Base-by-base conservation (phyloP, 2,888 invertebrate genomes). In the Pterostichus madidus region DNA sequence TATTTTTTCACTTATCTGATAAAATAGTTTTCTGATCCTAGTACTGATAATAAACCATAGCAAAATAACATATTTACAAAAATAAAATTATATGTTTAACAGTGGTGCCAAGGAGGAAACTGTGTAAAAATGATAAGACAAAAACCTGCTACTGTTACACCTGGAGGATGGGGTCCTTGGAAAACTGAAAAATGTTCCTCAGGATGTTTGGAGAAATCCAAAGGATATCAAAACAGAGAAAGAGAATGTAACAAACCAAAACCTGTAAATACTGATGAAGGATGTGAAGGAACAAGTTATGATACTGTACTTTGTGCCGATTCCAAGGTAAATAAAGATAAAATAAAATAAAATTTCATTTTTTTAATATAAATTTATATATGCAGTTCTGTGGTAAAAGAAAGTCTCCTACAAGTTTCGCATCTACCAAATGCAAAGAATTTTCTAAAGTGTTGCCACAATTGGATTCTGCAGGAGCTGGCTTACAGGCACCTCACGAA, bases 401-500 rank as follows among this genome's bases (percentile, higher is more conserved):
- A 10, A 90, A 90, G 84, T 89, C 89, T 31, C 90, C 91, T 0
- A 90, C 88, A 17, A 93, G 93, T 85, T 92, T 92, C 86, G 95
- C 95, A 4, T 91, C 93, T 0, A 89, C 91, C 15, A 93, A 92
- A 87, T 96, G 95, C 86, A 87, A 90, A 71, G 92, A 93, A 86
- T 95, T 94, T 88, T 93, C 94, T 44, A 90, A 91, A 83, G 88
- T 91, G 78, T 86, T 95, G 80, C 91, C 93, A 0, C 92, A 92
- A 84, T 89, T 96, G 81, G 95, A 95, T 87, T 88, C 92, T 0
- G 91, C 92, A 44, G 94, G 94, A n/a, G 91, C 92, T 0, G 95
- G 95, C 0, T 89, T 95, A 84, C 95, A 96, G 89, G 94, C 95
- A 11, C 94, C 94, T 1, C 95, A 95, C 86, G 95, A 95, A 87